Evolutionary conservation across 2,113 vertebrate genomes (phyloP).

Genomic region (Andinoacara biseriatus): DNA sequence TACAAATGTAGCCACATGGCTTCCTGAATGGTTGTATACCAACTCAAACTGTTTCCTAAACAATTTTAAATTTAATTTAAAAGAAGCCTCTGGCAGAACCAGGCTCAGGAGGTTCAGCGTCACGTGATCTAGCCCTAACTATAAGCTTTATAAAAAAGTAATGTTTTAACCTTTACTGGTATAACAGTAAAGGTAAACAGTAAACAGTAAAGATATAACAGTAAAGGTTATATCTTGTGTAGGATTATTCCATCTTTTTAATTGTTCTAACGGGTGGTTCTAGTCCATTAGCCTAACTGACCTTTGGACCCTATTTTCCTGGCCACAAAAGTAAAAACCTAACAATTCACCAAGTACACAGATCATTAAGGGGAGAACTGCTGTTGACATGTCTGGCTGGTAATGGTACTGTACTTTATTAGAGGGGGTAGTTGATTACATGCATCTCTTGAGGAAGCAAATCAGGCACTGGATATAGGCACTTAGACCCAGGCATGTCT

Average conservation of each 20-base stretch:
- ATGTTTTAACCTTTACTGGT: no score
- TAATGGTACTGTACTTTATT: not conserved
- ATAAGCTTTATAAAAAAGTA: no score
- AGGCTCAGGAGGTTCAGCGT: no score
- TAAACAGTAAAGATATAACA: no score
- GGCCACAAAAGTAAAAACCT: not conserved
- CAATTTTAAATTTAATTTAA: no score
- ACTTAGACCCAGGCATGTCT: no score
- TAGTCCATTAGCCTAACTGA: not conserved
- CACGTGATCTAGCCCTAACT: no score
- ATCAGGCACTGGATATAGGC: no score
- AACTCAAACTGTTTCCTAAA: not conserved
- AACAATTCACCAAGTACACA: not conserved
- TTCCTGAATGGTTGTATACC: not conserved
- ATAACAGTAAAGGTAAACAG: no score
- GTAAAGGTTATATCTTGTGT: accelerated
- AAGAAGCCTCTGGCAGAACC: no score
- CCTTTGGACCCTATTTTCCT: not conserved
- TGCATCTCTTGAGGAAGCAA: no score
- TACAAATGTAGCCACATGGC: accelerated
- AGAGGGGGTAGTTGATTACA: not conserved
- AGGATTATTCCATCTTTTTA: no score
- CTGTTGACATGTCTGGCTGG: not conserved
- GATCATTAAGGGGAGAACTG: not conserved
- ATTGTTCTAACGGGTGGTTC: not conserved